Conservation (phyloP, 2,888 invertebrate species). For the Dasysyrphus albostriatus region DNA sequence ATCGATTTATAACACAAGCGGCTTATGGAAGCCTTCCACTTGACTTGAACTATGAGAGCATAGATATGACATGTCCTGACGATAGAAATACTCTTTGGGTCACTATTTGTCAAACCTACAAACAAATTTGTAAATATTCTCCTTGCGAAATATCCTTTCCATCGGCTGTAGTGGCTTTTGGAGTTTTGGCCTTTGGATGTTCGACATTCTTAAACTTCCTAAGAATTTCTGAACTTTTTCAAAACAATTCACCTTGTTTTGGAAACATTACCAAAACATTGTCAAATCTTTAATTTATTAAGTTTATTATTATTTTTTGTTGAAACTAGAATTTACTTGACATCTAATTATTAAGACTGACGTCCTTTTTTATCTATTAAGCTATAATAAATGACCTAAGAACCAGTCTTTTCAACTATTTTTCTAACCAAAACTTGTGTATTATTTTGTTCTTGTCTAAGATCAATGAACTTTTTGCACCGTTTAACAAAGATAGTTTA, state of each 20-base stretch:
- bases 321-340: conserved; percentile 19
- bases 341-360: conserved; percentile 29
- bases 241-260: conserved; percentile 90
- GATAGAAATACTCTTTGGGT: conserved; percentile 38
- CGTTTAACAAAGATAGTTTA: neutral
- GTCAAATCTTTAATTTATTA: conserved; percentile 43
- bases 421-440: conserved; percentile 18
- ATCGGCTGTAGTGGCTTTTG: conserved; percentile 86
- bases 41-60: conserved; percentile 81
- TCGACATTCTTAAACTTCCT: conserved; percentile 90
- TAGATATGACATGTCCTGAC: conserved; percentile 77
- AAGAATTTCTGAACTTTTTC: conserved; percentile 87
- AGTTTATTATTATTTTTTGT: conserved; percentile 13
- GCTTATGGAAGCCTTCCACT: conserved; percentile 81
- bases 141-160: conserved; percentile 85
- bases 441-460: neutral
- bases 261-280: conserved; percentile 85
- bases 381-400: conserved; percentile 33
- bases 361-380: conserved; percentile 41
- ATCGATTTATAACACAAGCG: conserved; percentile 81
- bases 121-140: conserved; percentile 78
- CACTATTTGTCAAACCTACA: conserved; percentile 54
- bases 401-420: conserved; percentile 22
- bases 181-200: conserved; percentile 87
- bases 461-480: conserved; percentile 41